Evolutionary conservation across 2,797 vertebrate species (phyloP), one percentile per base, ranked within the genome.

Genomic region (Mormyrops boulengeri): DNA sequence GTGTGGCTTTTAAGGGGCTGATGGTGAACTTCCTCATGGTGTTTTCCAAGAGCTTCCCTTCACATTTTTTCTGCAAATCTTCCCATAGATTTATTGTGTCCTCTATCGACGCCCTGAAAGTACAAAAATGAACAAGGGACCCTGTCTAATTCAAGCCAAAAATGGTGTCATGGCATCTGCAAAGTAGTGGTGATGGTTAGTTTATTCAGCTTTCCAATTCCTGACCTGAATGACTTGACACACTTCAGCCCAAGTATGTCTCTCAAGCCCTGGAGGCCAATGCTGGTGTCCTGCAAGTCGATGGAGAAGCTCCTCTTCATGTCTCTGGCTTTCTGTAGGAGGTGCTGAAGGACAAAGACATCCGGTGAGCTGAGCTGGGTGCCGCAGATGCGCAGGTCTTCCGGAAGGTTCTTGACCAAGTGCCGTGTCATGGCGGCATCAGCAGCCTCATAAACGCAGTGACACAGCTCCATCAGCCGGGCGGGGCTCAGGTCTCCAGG

Each of bases 51-150:
- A 96, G 94, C 14, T 62, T 77, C 0, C 93, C 92, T 62, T 97
- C 96, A 0, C 92, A 92, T 0, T 62, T 91, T 47, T 93, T 93
- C 90, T 96, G 94, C 6, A 98, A 94, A 89, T 96, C 95, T 91
- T 96, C 96, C 98, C 98, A 99, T 2, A 99, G 94, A 66, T 89
- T 92, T 89, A 98, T 94, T 0, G 95, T 95, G 60, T 98, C 97
- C 2, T 95, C 93, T 84, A 98, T 96, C 30, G 97, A 96, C 0
- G 97, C 97, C 94, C 98, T 99, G 92, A 30, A 92, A 92, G n/a
- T 22, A 47, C 88, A n/a, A 69, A 85, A 87, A 93, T 89, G 88
- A 93, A 52, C 84, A 26, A 17, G 84, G 11, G 1, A 44, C 6
- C 69, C 30, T 80, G 38, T 44, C 5, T 41, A 9, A 2, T 44